Percentiles rank a stretch among this genome's conserved stretches.
These are phyloP conservation scores for Astreopora myriophthalma DNA, from an alignment of 64 coral and sea anemone genomes.

Conservation along the genomic window DNA sequence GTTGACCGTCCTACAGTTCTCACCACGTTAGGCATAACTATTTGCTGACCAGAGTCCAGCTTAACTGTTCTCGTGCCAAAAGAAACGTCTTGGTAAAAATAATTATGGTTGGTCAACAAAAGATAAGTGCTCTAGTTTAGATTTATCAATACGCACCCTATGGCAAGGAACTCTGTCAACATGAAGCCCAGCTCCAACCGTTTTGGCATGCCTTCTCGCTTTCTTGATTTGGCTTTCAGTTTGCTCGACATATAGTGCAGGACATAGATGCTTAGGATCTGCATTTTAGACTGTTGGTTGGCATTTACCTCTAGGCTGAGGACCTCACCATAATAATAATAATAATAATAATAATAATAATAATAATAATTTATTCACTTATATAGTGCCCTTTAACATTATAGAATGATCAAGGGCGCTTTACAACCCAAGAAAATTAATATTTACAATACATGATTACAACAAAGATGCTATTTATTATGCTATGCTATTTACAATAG, in stretches of 20 bases:
- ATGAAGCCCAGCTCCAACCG: neutral
- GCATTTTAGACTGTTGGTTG: neutral
- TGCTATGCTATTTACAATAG: no score
- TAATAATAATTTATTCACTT: no score
- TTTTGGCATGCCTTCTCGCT: neutral
- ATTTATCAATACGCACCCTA: conserved; percentile 19
- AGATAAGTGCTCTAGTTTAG: conserved; percentile 5
- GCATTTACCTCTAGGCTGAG: neutral
- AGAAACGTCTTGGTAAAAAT: conserved; percentile 60
- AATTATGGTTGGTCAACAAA: conserved; percentile 24
- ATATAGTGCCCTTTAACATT: no score
- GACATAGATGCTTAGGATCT: neutral
- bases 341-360: no score
- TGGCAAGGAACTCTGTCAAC: conserved; percentile 38
- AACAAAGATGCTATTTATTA: no score
- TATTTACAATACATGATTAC: no score
- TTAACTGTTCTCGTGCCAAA: conserved; percentile 33
- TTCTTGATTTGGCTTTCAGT: neutral
- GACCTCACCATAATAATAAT: no score
- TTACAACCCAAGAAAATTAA: no score
- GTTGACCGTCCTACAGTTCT: conserved; percentile 48
- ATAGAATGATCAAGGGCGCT: no score
- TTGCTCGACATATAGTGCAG: neutral
- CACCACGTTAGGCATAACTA: conserved; percentile 50
- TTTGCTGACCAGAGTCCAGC: conserved; percentile 23